Base-by-base conservation (phyloP, 2,113 vertebrate species). In the Nyctibius bracteatus region DNA sequence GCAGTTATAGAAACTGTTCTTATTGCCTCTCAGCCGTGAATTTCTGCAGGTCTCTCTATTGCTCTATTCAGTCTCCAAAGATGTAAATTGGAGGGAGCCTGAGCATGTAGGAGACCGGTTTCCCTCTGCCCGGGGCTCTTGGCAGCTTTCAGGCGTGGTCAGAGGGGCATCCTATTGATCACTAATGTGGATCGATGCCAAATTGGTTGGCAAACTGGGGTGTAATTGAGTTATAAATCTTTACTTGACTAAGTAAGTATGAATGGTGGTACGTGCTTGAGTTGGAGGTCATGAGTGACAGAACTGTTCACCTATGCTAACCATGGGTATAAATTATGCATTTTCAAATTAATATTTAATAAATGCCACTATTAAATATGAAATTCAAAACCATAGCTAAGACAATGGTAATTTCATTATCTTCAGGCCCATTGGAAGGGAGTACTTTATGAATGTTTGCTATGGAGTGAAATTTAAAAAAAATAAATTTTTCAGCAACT, bases 291-390 rank as follows among this genome's bases (percentile, higher is more conserved):
- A 22, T 15, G 43, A 93, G 52, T 81, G 82, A 62, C 44, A 37
- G 55, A 90, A 57, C 14, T 59, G 8, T 47, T 94, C 61, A 86
- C 57, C 61, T 92, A 20, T 80, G 77, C 41, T 73, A 92, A 68
- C 63, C 51, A 47, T 27, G 12, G 21, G 30, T 55, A 72, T 93
- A 30, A 88, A 96, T 93, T 21, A 92, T 95, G 39, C 14, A 92
- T 86, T 78, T 84, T 54, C n/a, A 44, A 63, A 65, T 96, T 68
- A 96, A 91, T 75, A 18, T 84, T 94, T 96, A 93, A 93, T 90
- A 94, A 94, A 92, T 95, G 67, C 22, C 62, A 62, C 59, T 71
- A 54, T 95, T 58, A 94, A 95, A 86, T 91, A 91, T 74, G 59
- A 86, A 81, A 85, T 70, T 86, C 62, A 77, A 72, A 89, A 46